phyloP scores from a whole-genome alignment of 2,113 vertebrate species.

The Spea multiplicata region DNA sequence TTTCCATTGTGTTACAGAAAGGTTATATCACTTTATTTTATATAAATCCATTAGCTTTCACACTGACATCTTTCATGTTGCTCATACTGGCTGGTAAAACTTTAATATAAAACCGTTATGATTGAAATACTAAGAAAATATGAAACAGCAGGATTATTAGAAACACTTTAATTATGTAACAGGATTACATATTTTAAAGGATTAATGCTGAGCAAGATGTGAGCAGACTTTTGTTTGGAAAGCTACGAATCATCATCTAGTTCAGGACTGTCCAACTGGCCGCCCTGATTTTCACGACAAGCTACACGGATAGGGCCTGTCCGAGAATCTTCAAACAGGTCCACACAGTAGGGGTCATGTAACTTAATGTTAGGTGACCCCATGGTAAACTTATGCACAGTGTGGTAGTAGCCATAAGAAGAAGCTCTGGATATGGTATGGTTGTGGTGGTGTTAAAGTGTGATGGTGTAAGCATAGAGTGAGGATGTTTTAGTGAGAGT shows the following conservation, averaged over 20 bases:
- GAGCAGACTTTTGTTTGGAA: not conserved
- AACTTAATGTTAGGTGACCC: no score
- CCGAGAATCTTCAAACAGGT: no score
- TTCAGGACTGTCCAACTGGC: no score
- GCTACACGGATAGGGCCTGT: no score
- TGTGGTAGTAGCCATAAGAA: not conserved
- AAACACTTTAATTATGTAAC: not conserved
- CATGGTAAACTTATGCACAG: not conserved
- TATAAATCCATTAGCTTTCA: slow-evolving; percentile 3
- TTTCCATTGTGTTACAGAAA: slow-evolving; percentile 29
- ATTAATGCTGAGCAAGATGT: not conserved
- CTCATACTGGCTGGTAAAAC: not conserved
- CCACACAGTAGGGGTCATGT: no score
- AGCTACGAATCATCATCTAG: no score
- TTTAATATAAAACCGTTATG: slow-evolving; percentile 3
- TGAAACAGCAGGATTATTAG: slow-evolving; percentile 7
- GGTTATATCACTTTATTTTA: slow-evolving; percentile 19
- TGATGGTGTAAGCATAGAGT: no score
- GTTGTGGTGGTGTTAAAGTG: no score
- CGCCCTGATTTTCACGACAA: no score
- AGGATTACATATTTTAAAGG: not conserved
- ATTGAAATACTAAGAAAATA: not conserved
- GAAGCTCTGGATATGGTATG: no score
- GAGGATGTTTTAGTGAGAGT: no score
- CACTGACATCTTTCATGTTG: slow-evolving; percentile 10